Evolutionary conservation across 1,140 invertebrate species (phyloP).

Genomic region (Drosophila sturtevanti): DNA sequence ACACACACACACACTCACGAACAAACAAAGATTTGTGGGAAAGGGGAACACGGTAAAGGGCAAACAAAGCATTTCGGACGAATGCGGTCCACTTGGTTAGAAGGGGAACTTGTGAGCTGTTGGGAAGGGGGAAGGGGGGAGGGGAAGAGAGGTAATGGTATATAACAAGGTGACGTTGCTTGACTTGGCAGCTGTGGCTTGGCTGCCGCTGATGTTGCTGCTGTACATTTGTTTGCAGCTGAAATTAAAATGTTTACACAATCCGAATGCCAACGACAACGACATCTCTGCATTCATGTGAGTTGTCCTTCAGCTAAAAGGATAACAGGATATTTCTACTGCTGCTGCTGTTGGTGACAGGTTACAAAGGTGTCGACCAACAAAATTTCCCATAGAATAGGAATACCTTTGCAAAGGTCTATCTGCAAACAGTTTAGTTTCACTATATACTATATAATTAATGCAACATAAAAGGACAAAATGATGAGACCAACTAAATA

Average conservation of each 20-base stretch:
- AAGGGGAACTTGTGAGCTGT: not conserved
- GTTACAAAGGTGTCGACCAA: slow-evolving; percentile 6
- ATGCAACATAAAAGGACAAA: too few species aligned
- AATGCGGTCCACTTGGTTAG: slow-evolving; percentile 14
- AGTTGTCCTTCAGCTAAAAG: slow-evolving; percentile 48
- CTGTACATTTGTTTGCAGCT: slow-evolving; percentile 72
- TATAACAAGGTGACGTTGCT: slow-evolving; percentile 14
- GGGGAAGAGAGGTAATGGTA: not conserved
- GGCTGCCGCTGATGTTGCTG: slow-evolving; percentile 17
- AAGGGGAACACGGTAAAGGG: not conserved
- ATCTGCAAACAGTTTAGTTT: not conserved
- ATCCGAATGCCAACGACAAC: slow-evolving; percentile 69
- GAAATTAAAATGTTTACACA: slow-evolving; percentile 82
- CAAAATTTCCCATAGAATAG: not conserved
- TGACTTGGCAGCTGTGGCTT: slow-evolving; percentile 53
- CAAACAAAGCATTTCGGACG: slow-evolving; percentile 11
- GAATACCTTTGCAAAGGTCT: not conserved
- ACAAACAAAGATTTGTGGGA: not conserved
- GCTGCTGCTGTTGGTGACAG: slow-evolving; percentile 34
- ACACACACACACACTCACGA: not conserved
- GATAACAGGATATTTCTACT: slow-evolving; percentile 30
- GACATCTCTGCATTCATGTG: slow-evolving; percentile 66
- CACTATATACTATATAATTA: not conserved
- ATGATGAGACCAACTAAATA: too few species aligned
- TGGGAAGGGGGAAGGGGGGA: too few species aligned